Evolutionary conservation across 2,113 vertebrate species (phyloP).

Genomic region (Microtus richardsoni): DNA sequence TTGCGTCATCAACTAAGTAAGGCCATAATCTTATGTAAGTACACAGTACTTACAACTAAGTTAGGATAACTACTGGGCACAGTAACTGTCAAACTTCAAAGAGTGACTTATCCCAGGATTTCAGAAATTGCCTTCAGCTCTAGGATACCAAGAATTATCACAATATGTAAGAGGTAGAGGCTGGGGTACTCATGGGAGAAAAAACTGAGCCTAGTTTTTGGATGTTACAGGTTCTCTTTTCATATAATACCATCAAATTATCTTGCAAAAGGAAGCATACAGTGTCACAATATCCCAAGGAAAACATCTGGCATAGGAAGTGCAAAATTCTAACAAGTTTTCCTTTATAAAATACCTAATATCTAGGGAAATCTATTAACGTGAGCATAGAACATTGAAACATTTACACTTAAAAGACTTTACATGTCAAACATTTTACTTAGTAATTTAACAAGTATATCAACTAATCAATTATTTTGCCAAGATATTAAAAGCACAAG

Average conservation of each 20-base stretch:
- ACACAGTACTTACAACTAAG: not conserved
- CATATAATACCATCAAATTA: not conserved
- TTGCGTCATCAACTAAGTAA: not conserved
- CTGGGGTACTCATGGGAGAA: not conserved
- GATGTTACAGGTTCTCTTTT: not conserved
- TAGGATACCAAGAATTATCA: not conserved
- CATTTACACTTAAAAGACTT: not conserved
- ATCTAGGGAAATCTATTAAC: not conserved
- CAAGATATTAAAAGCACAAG: conserved; percentile 24
- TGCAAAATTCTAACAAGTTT: not conserved
- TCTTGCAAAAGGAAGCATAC: not conserved
- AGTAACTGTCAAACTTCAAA: not conserved
- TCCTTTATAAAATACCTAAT: not conserved
- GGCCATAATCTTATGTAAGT: not conserved
- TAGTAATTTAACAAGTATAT: conserved; percentile 9
- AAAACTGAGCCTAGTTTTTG: not conserved
- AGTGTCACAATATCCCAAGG: not conserved
- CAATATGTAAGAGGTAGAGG: not conserved
- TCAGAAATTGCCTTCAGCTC: not conserved
- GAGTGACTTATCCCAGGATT: not conserved
- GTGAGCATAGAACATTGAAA: conserved; percentile 1
- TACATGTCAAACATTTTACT: not conserved
- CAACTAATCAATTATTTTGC: not conserved
- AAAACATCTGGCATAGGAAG: not conserved
- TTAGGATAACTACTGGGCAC: not conserved